Evolutionary conservation across 2,888 invertebrate genomes (phyloP).

Genomic region (Sepioteuthis lessoniana): DNA sequence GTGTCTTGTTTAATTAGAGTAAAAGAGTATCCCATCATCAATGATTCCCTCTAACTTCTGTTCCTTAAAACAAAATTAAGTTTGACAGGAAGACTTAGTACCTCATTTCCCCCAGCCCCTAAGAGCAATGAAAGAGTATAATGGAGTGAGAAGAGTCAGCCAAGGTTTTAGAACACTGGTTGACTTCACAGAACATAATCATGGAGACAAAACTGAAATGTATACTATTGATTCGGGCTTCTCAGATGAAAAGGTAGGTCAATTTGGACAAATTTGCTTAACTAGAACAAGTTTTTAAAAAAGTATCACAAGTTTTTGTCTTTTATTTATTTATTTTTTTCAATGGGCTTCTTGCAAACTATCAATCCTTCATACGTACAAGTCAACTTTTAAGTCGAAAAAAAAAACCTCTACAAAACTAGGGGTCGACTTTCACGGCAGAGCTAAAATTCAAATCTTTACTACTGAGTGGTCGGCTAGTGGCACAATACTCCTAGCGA

Average conservation of each 20-base stretch:
- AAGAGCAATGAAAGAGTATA: background rate
- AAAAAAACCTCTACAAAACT: too few relatives aligned
- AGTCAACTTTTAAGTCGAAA: too few relatives aligned
- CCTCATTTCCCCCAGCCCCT: background rate
- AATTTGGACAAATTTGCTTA: background rate
- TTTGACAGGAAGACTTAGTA: background rate
- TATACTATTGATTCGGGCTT: background rate
- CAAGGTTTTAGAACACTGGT: background rate
- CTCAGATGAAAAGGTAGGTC: background rate
- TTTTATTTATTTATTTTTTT: background rate
- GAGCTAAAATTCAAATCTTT: too few relatives aligned
- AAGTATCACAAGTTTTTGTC: background rate
- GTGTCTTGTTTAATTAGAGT: constrained; percentile 33
- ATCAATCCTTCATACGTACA: background rate
- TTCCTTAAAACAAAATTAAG: background rate
- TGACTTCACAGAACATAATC: background rate
- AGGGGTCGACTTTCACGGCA: too few relatives aligned
- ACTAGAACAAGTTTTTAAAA: background rate
- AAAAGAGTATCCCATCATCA: background rate
- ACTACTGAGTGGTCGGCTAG: too few relatives aligned
- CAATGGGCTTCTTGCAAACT: background rate
- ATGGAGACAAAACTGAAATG: background rate
- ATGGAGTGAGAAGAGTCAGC: background rate
- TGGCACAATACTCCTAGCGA: too few relatives aligned
- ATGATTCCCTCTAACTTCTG: background rate